phyloP scores from a whole-genome alignment of 2,888 invertebrate species.

The Campoplex nolae region DNA sequence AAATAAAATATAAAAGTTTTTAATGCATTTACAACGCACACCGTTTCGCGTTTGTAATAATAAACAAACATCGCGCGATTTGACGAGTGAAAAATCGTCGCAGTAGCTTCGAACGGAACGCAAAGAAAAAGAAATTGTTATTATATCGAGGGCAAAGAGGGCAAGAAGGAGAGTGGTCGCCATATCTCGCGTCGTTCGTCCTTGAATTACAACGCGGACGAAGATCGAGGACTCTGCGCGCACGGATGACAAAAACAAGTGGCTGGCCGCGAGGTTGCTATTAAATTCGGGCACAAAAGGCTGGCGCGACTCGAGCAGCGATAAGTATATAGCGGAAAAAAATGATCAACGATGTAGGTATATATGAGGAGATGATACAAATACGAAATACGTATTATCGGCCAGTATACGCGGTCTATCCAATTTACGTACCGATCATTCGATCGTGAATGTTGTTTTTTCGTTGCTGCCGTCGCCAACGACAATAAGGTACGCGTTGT shows the following conservation, averaged over 20 bases:
- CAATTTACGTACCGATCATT: constrained; percentile 75
- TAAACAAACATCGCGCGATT: too few relatives aligned
- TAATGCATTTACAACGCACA: too few relatives aligned
- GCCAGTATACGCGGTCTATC: constrained; percentile 5
- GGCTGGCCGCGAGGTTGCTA: background rate
- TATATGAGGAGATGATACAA: background rate
- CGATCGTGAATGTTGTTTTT: constrained; percentile 74
- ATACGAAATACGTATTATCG: background rate
- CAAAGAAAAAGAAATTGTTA: background rate
- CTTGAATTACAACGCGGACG: constrained; percentile 18
- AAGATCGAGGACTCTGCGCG: background rate
- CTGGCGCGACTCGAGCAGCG: background rate
- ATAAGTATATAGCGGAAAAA: background rate
- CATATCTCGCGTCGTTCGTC: background rate
- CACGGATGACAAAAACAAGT: background rate
- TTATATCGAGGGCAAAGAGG: background rate
- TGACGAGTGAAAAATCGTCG: background rate
- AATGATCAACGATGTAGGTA: background rate
- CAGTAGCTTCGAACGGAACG: background rate
- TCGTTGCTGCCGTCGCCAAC: constrained; percentile 13
- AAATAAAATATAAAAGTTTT: too few relatives aligned
- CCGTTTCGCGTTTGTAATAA: too few relatives aligned
- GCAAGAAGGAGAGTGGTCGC: too few relatives aligned
- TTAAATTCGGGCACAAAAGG: background rate
- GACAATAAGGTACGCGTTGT: too few relatives aligned